Percentiles rank a stretch among this genome's conserved stretches.
These are phyloP conservation scores for Euproctis similis DNA, from an alignment of 2,888 invertebrate species.

Conservation along the genomic window DNA sequence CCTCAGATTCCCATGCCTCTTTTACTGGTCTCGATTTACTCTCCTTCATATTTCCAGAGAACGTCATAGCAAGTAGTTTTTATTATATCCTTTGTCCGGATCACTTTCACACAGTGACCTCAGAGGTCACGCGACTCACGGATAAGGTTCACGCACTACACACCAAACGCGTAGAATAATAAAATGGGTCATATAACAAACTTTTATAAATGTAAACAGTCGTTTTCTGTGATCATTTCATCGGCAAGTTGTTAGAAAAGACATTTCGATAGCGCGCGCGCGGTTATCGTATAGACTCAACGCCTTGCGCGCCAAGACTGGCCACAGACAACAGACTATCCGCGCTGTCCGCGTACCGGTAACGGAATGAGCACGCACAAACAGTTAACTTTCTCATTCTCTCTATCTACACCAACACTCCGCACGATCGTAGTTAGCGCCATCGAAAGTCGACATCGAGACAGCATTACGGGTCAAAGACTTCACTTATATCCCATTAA, in stretches of 20 bases:
- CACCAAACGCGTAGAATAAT: slow-evolving; percentile 25
- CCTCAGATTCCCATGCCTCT: slow-evolving; percentile 69
- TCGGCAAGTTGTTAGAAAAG: slow-evolving; percentile 37
- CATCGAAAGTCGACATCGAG: slow-evolving; percentile 64
- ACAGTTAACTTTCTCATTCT: slow-evolving; percentile 78
- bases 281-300: slow-evolving; percentile 12
- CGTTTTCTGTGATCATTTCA: slow-evolving; percentile 56
- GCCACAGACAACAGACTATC: too few relatives aligned
- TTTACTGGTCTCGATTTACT: slow-evolving; percentile 58
- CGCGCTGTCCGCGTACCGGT: slow-evolving; percentile 29
- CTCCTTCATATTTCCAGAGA: slow-evolving; percentile 69
- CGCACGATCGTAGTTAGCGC: slow-evolving; percentile 54
- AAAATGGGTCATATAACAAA: slow-evolving; percentile 21
- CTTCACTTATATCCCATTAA: slow-evolving; percentile 45
- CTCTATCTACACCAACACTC: slow-evolving; percentile 35
- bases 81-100: slow-evolving; percentile 47
- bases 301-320: slow-evolving; percentile 25
- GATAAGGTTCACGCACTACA: slow-evolving; percentile 14
- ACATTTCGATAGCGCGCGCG: slow-evolving; percentile 42
- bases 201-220: slow-evolving; percentile 50
- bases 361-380: slow-evolving; percentile 71
- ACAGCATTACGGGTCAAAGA: slow-evolving; percentile 60
- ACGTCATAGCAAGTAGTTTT: slow-evolving; percentile 57
- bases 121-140: slow-evolving; percentile 16
- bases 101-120: slow-evolving; percentile 48